Conservation (phyloP, 1,140 invertebrate species). For the Bombus confusus region DNA sequence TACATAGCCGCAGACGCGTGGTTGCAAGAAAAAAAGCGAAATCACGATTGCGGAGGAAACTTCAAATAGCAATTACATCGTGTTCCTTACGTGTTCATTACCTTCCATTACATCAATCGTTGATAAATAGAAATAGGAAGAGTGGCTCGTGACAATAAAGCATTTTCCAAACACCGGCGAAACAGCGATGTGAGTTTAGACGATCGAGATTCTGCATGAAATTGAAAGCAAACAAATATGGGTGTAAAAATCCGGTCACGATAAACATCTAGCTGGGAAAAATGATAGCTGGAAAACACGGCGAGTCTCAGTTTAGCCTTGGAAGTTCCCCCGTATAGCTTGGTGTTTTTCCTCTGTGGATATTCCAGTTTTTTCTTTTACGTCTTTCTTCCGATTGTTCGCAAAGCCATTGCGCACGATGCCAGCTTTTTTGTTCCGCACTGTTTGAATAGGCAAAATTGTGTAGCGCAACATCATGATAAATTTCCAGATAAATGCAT, state of each 20-base stretch:
- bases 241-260: neutral
- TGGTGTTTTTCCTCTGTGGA: neutral
- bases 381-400: constrained; percentile 22
- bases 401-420: neutral
- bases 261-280: too few relatives aligned
- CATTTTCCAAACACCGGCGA: neutral
- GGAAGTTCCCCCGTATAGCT: constrained; percentile 19
- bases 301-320: constrained; percentile 14
- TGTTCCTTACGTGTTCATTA: too few relatives aligned
- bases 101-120: too few relatives aligned
- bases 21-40: neutral
- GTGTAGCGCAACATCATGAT: constrained; percentile 36
- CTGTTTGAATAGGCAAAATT: constrained; percentile 32
- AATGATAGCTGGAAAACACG: neutral
- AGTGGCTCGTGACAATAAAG: neutral
- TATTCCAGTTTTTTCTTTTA: constrained; percentile 36
- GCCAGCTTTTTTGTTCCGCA: neutral
- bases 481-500: constrained; percentile 44
- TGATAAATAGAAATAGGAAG: too few relatives aligned
- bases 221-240: constrained; percentile 3
- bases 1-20: neutral
- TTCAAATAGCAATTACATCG: neutral
- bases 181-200: too few relatives aligned
- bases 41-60: neutral
- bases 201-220: neutral